Percentiles rank a stretch among this genome's conserved stretches.
Evolutionary conservation across 1,140 invertebrate genomes (phyloP).

Genomic region (Gryllus bimaculatus): DNA sequence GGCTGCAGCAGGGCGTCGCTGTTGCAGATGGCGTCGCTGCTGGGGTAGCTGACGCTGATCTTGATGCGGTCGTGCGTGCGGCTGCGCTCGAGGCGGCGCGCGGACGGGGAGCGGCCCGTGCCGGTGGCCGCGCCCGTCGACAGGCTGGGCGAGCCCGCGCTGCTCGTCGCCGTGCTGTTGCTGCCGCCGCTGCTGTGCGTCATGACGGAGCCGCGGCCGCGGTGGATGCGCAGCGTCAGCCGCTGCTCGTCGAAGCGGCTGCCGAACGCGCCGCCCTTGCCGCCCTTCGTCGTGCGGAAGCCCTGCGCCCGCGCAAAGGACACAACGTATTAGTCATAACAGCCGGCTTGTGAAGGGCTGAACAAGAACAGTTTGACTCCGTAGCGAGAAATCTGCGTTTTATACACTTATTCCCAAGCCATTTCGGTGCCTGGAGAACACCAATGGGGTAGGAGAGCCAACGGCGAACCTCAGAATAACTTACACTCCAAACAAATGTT

Average conservation of each 20-base stretch:
- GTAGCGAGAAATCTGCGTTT: too few relatives aligned
- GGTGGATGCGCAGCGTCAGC: constrained; percentile 81
- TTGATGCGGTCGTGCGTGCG: constrained; percentile 63
- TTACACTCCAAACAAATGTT: too few relatives aligned
- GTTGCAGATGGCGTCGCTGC: constrained; percentile 57
- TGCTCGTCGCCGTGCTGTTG: constrained; percentile 42
- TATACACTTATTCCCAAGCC: too few relatives aligned
- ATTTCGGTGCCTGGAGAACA: too few relatives aligned
- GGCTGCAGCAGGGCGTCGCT: constrained; percentile 27
- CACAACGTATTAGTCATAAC: not conserved
- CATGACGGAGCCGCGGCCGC: not conserved
- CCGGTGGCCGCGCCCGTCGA: constrained; percentile 8
- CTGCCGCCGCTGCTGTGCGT: constrained; percentile 33
- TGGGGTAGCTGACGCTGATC: constrained; percentile 73
- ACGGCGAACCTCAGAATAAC: too few relatives aligned
- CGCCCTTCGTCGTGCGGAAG: constrained; percentile 82
- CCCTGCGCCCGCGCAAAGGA: constrained; percentile 41
- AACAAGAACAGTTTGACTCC: too few relatives aligned
- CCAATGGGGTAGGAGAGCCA: too few relatives aligned
- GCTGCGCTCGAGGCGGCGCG: constrained; percentile 10
- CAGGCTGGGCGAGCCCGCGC: constrained; percentile 12
- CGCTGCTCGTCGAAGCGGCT: constrained; percentile 75
- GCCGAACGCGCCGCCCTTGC: constrained; percentile 32
- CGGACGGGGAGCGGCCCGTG: constrained; percentile 9
- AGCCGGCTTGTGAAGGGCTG: too few relatives aligned